These are phyloP conservation scores for Anguilla marmorata DNA, from an alignment of 2,797 vertebrate genomes.

Conservation along the genomic window DNA sequence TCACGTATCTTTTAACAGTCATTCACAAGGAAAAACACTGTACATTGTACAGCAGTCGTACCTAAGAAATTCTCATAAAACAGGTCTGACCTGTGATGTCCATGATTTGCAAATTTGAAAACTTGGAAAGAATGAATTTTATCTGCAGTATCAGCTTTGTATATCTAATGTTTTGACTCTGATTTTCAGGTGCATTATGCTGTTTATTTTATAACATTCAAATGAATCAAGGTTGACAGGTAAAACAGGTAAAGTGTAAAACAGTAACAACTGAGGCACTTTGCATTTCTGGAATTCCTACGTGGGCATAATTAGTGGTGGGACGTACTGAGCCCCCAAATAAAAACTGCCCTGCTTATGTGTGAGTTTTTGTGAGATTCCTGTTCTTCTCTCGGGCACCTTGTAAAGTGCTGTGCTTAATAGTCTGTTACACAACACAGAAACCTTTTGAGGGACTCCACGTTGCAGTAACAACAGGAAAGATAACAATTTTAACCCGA, in stretches of 20 bases:
- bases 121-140: not conserved
- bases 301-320: not conserved
- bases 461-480: constrained; percentile 16
- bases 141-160: not conserved
- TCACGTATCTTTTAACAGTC: not conserved
- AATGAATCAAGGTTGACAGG: not conserved
- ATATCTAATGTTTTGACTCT: not conserved
- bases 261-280: not conserved
- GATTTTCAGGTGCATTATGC: not conserved
- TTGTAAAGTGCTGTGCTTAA: not conserved
- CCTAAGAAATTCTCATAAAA: not conserved
- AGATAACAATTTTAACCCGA: not conserved
- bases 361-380: not conserved
- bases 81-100: not conserved
- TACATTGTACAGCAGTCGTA: not conserved
- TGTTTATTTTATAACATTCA: not conserved
- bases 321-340: not conserved
- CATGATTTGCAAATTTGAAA: not conserved
- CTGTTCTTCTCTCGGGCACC: not conserved
- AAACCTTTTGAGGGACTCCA: not conserved
- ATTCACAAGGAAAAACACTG: not conserved
- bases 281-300: not conserved
- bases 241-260: not conserved
- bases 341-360: not conserved
- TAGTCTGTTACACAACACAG: not conserved